phyloP scores from a whole-genome alignment of 2,888 invertebrate genomes.

The Synergus japonicus region DNA sequence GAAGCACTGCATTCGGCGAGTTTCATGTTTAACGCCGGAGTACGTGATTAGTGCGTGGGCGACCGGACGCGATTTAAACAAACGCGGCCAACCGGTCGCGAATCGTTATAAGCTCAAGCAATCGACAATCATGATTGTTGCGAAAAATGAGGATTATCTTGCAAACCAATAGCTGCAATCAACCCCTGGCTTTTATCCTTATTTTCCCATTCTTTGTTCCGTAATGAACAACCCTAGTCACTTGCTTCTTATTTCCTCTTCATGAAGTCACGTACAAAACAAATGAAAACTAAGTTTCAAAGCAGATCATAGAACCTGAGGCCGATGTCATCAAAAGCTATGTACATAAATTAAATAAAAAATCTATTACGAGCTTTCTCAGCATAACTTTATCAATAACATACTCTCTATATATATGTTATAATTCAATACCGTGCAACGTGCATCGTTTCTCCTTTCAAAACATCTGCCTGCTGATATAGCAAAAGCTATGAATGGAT shows the following conservation, averaged over 20 bases:
- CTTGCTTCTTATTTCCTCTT: no score
- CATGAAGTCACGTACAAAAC: no score
- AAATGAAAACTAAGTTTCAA: no score
- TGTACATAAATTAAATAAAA: no score
- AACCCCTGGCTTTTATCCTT: not conserved
- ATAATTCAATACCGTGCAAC: constrained; percentile 51
- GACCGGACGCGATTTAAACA: constrained; percentile 70
- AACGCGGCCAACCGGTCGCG: constrained; percentile 57
- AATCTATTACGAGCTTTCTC: no score
- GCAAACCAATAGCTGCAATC: not conserved
- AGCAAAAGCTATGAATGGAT: constrained; percentile 43
- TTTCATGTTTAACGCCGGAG: constrained; percentile 42
- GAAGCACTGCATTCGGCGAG: constrained; percentile 56
- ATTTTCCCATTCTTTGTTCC: not conserved
- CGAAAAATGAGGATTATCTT: constrained; percentile 10
- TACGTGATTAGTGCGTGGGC: constrained; percentile 60
- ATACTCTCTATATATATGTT: not conserved
- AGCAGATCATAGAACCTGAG: no score
- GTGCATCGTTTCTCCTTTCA: constrained; percentile 53
- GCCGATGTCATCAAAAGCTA: no score
- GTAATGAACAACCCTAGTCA: no score
- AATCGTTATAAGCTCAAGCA: constrained; percentile 46
- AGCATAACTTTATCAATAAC: not conserved
- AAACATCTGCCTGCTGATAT: constrained; percentile 57
- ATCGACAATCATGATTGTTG: not conserved